Conservation (phyloP, 2,113 vertebrate genomes). For the Otolemur garnettii region DNA sequence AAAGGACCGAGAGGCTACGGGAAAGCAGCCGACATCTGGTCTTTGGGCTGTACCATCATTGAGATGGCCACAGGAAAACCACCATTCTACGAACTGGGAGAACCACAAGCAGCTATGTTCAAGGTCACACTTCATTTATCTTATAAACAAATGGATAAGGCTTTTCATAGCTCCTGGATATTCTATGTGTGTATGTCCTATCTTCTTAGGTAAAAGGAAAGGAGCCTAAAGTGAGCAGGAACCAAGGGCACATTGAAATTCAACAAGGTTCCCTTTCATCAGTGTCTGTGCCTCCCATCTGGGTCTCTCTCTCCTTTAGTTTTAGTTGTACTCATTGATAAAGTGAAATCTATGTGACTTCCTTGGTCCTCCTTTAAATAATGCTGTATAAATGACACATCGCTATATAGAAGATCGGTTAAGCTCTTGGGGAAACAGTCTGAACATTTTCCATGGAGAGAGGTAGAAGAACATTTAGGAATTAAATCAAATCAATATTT, state of each 20-base stretch:
- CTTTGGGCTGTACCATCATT: constrained; percentile 98
- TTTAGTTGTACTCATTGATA: not conserved
- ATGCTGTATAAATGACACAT: not conserved
- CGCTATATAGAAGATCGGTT: not conserved
- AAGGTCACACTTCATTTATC: constrained; percentile 90
- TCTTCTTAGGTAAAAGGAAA: not conserved
- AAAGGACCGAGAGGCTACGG: constrained; percentile 98
- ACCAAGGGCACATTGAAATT: not conserved
- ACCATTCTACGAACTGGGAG: constrained; percentile 97
- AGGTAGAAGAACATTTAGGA: not conserved
- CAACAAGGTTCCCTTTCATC: not conserved
- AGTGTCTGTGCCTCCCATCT: not conserved
- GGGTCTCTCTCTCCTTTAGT: not conserved
- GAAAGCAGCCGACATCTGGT: constrained; percentile 99
- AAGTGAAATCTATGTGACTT: not conserved
- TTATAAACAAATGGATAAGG: not conserved
- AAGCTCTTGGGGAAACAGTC: not conserved
- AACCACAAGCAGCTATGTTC: constrained; percentile 99
- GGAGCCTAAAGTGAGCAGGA: not conserved
- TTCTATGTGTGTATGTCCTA: not conserved
- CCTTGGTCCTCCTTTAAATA: not conserved
- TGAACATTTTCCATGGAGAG: constrained; percentile 21
- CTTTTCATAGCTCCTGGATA: not conserved
- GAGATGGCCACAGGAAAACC: constrained; percentile 99
- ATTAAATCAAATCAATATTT: constrained; percentile 35